Percentiles rank a stretch among this genome's conserved stretches.
Conservation (phyloP, 2,113 vertebrate species). For the Chrysochloris asiatica region DNA sequence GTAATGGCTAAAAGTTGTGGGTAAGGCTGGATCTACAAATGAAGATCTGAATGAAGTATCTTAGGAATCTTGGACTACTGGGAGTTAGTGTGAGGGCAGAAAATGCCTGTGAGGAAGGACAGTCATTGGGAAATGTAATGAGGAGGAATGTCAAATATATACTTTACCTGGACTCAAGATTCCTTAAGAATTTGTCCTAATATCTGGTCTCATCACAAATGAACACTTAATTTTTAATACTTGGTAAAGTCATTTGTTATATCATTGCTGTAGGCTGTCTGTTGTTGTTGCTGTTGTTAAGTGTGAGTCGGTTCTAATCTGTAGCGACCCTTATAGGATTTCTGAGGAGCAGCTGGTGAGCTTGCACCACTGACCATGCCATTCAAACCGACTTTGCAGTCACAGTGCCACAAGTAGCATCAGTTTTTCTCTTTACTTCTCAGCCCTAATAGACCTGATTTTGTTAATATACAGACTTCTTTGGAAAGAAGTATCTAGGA, state of each 20-base stretch:
- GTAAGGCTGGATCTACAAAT: neutral
- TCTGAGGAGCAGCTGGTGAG: too few relatives aligned
- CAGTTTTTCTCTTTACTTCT: too few relatives aligned
- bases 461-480: neutral
- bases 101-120: neutral
- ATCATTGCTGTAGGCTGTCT: too few relatives aligned
- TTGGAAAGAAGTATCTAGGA: neutral
- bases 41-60: neutral
- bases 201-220: neutral
- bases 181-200: neutral
- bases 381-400: too few relatives aligned
- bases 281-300: too few relatives aligned
- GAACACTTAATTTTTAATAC: neutral
- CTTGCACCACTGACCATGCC: too few relatives aligned
- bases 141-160: neutral
- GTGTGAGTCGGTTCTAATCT: too few relatives aligned
- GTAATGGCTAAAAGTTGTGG: neutral
- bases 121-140: neutral
- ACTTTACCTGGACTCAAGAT: neutral
- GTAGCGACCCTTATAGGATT: too few relatives aligned
- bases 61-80: neutral
- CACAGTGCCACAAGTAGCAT: too few relatives aligned
- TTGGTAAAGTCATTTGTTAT: neutral
- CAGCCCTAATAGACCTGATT: neutral
- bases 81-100: neutral